These are phyloP conservation scores for Orchesella flavescens DNA, from an alignment of 2,888 invertebrate genomes.

Conservation along the genomic window DNA sequence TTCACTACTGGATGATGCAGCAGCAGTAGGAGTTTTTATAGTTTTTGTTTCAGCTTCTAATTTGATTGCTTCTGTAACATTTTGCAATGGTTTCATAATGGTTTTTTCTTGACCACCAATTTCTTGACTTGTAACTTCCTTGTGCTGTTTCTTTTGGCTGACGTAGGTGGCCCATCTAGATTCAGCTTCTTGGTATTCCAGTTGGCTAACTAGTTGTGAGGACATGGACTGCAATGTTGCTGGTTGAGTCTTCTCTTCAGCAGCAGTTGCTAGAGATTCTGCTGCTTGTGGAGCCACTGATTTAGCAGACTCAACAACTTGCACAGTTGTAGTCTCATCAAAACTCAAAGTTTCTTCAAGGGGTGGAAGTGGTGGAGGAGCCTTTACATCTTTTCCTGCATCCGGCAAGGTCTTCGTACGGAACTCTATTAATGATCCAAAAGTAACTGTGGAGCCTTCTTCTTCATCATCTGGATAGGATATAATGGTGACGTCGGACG, in stretches of 20 bases:
- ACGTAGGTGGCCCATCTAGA: slow-evolving; percentile 59
- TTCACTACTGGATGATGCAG: neutral
- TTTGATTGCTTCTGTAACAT: slow-evolving; percentile 37
- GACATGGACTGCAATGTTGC: slow-evolving; percentile 34
- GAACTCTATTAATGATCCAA: slow-evolving; percentile 9
- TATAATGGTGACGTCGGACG: slow-evolving; percentile 59
- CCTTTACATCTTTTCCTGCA: slow-evolving; percentile 39
- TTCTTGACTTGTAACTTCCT: slow-evolving; percentile 19
- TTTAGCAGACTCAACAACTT: neutral
- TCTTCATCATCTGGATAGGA: slow-evolving; percentile 52
- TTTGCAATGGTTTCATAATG: slow-evolving; percentile 46
- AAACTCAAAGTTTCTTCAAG: neutral
- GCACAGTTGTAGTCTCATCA: slow-evolving; percentile 9
- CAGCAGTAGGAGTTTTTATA: neutral
- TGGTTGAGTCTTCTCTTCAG: neutral
- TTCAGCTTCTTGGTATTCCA: slow-evolving; percentile 64
- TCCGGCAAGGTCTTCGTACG: slow-evolving; percentile 33
- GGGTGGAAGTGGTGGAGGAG: slow-evolving; percentile 42
- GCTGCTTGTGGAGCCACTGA: neutral
- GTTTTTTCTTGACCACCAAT: slow-evolving; percentile 57
- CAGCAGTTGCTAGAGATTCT: neutral
- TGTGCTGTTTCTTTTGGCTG: slow-evolving; percentile 47
- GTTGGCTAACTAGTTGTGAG: slow-evolving; percentile 49
- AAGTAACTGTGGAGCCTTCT: slow-evolving; percentile 7
- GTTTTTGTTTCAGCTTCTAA: slow-evolving; percentile 39